A percentile compares a stretch with the other conserved stretches of the same genome.
Conservation (phyloP, 2,888 invertebrate genomes). For the Cotesia congregata region DNA sequence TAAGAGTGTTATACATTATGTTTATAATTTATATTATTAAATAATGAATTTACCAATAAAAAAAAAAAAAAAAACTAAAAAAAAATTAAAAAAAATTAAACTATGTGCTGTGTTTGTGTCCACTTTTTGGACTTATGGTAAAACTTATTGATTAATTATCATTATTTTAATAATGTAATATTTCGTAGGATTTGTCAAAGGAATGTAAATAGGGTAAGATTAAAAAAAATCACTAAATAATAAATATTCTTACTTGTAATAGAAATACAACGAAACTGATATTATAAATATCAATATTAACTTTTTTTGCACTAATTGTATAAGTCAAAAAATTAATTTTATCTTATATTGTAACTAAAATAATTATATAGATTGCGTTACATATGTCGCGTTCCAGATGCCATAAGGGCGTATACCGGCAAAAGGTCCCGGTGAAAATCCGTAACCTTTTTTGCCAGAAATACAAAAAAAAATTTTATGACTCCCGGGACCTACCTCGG, state of each 20-base stretch:
- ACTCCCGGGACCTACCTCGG: too few species aligned
- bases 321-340: too few species aligned
- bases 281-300: background rate
- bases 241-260: conserved; percentile 64
- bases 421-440: too few species aligned
- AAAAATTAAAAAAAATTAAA: background rate
- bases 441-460: too few species aligned
- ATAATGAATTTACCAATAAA: background rate
- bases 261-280: conserved; percentile 58
- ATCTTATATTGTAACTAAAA: too few species aligned
- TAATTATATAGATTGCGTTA: too few species aligned
- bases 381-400: too few species aligned
- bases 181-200: conserved; percentile 60
- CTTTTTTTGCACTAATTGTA: too few species aligned
- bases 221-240: conserved; percentile 42
- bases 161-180: conserved; percentile 61
- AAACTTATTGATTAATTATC: conserved; percentile 53
- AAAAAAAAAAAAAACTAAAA: background rate
- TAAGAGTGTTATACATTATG: too few species aligned
- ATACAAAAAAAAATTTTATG: too few species aligned
- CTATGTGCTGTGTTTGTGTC: conserved; percentile 40
- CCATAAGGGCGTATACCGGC: too few species aligned
- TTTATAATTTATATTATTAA: background rate
- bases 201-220: conserved; percentile 64
- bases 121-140: conserved; percentile 49